Evolutionary conservation across 2,797 vertebrate species (phyloP).

Genomic region (Otus scops): DNA sequence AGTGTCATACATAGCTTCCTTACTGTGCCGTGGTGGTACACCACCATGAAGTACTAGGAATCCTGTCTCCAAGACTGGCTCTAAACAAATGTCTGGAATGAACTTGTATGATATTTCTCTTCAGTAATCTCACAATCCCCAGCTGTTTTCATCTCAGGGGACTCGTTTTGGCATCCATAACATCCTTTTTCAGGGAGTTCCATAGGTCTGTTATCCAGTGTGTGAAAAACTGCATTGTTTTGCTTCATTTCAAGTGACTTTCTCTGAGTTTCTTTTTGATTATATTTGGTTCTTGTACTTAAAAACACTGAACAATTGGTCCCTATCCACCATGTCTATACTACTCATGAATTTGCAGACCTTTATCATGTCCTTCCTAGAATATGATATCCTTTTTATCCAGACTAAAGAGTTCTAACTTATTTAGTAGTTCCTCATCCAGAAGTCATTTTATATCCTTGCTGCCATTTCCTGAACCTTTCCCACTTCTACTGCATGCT

Average conservation of each 20-base stretch:
- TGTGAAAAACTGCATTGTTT: neutral
- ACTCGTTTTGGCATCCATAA: neutral
- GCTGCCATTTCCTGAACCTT: neutral
- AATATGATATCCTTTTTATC: neutral
- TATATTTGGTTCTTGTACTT: neutral
- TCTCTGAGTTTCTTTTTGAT: neutral
- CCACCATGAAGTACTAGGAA: neutral
- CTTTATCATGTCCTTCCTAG: neutral
- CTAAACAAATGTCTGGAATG: neutral
- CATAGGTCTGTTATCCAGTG: neutral
- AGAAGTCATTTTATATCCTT: neutral
- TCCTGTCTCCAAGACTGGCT: neutral
- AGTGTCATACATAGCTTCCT: neutral
- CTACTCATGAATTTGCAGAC: neutral
- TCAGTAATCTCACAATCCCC: neutral
- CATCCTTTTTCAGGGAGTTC: neutral
- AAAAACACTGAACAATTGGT: neutral
- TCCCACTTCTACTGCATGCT: neutral
- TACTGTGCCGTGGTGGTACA: neutral
- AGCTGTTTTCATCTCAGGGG: neutral
- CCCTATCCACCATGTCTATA: neutral
- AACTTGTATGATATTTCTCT: neutral
- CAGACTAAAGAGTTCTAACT: neutral
- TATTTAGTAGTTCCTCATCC: neutral
- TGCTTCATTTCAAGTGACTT: neutral